Evolutionary conservation across 1,140 invertebrate species (phyloP), one percentile per base, ranked within the genome.

Genomic region (Tenebrio molitor): DNA sequence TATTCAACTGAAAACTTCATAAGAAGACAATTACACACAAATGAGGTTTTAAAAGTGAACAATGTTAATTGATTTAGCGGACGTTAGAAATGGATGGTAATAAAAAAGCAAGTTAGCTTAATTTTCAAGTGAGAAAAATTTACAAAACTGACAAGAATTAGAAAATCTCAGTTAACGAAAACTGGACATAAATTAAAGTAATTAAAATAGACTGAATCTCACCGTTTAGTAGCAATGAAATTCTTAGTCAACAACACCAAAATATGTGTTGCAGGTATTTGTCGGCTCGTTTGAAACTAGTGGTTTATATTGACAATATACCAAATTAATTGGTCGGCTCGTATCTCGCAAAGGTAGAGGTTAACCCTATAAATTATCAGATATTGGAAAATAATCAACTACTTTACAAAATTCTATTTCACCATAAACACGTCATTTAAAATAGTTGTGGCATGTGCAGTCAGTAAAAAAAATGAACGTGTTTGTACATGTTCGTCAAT

Each of bases 291-390:
- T 69, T 69, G 68, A 69, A 53, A 62, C 33, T 69, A 6, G 44
- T 62, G 65, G 25, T 68, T 68, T 68, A 68, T 68, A 68, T 68
- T 46, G 65, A 68, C 65, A 68, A 68, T 58, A 34, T 53, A 36
- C 46, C 14, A 69, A 69, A 69, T 69, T 69, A 69, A 69, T 69
- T 69, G 29, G 68, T 25, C 68, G 65, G 65, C 65, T 44, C 14
- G 25, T 10, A 44, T 36, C 6, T 14, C 65, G 17, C 25, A 69
- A 58, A 69, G 15, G 25, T 19, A 34, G 66, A 69, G 68, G 68
- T 62, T 69, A 62, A 69, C 8, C 29, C 25, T 17, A 39, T 69
- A 69, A 69, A 69, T 69, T 62, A 53, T 42, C n/a, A 69, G 19
- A 46, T 58, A 69, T 69, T 69, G 68, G 68, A 53, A 69, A 62